A percentile compares a stretch with the other conserved stretches of the same genome.
Evolutionary conservation across 2,797 vertebrate species (phyloP).

Genomic region (Bovichtus diacanthus): DNA sequence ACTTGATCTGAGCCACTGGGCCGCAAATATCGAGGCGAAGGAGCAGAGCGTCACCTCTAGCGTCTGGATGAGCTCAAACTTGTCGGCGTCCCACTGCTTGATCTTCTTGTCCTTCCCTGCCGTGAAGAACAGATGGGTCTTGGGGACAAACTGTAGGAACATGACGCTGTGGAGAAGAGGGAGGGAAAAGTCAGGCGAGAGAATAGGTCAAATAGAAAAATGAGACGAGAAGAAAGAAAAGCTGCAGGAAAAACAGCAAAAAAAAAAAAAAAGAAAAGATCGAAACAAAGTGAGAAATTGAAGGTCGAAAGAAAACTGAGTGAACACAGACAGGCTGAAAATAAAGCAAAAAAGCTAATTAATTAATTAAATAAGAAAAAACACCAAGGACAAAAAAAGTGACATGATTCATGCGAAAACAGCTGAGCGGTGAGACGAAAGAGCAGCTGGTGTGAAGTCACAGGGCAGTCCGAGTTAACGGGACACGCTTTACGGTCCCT

Average conservation of each 20-base stretch:
- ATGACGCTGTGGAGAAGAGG: conserved; percentile 88
- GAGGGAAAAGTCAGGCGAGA: not conserved
- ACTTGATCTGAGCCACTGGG: not conserved
- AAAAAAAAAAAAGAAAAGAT: not conserved
- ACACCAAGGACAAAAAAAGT: not conserved
- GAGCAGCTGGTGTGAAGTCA: conserved; percentile 68
- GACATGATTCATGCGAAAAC: conserved; percentile 20
- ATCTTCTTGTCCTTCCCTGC: conserved; percentile 96
- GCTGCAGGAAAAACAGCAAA: not conserved
- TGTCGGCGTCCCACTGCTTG: conserved; percentile 99
- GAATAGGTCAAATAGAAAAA: fast-evolving
- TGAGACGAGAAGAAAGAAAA: not conserved
- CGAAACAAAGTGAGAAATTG: not conserved
- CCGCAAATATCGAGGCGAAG: not conserved
- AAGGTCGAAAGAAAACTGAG: not conserved
- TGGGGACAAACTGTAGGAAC: conserved; percentile 96
- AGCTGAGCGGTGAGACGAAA: conserved; percentile 48
- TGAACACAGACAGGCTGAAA: not conserved
- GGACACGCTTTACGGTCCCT: conserved; percentile 30
- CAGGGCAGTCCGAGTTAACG: conserved; percentile 6
- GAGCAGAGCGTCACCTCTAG: conserved; percentile 89
- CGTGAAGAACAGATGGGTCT: conserved; percentile 98
- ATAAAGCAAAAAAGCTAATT: not conserved
- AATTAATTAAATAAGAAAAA: not conserved
- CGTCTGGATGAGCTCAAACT: conserved; percentile 95